Base-by-base conservation (phyloP, 1,140 invertebrate species). In the Cepaea nemoralis region DNA sequence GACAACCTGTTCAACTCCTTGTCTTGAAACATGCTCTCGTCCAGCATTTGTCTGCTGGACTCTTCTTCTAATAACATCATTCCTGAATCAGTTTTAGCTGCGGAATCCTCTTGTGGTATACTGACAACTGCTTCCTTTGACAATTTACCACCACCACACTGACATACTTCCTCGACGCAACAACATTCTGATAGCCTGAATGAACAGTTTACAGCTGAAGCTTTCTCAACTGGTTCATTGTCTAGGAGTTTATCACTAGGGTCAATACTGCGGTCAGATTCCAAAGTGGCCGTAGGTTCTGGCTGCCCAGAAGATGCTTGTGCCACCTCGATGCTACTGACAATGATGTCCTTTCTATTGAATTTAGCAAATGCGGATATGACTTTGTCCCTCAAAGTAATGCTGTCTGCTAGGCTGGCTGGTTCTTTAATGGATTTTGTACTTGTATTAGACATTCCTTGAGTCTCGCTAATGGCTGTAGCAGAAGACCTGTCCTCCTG, bases 331-430 rank as follows among this genome's bases (percentile, higher is more conserved):
- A 59, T 55, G 27, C 74, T 77, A 27, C 74, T 77, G 12, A 10
- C 74, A 77, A 77, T 77, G n/a, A 48, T 59, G 19, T 77, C 74
- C 37, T 59, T 77, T 33, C 45, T 50, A 50, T 77, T 77, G 37
- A 77, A 77, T 39, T 77, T 77, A 35, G 74, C 6, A 77, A 55
- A 77, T 10, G 74, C 74, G 31, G 45, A 31, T 6, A 77, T 50
- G n/a, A 77, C 74, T 48, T 59, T 59, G n/a, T 77, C 74, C 37
- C 74, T 50, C 48, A 77, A 24, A 31, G 27, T 59, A 1, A 77
- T 55, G 37, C 27, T 74, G 37, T 45, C 42, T 74, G 37, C 8
- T 74, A 74, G n/a, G 35, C 33, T 16, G 31, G 67, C 24, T 12
- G 16, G 35, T 40, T 70, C 39, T 24, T 35, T 70, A 8, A 33